These are phyloP conservation scores for Argyresthia albistria DNA, from an alignment of 2,888 invertebrate genomes.

Conservation along the genomic window DNA sequence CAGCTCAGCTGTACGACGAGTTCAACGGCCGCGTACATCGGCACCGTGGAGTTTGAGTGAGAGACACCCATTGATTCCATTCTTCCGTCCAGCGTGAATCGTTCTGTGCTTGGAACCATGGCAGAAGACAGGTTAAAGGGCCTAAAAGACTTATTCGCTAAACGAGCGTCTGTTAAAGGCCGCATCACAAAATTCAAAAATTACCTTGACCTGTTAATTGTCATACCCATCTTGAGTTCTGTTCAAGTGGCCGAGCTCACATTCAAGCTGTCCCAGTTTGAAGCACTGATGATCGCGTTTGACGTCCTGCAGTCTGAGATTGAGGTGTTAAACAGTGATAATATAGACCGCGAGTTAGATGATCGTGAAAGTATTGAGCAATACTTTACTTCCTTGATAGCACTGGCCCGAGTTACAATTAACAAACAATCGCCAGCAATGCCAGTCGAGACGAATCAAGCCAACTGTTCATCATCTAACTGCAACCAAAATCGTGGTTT, in stretches of 20 bases:
- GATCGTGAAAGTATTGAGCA: too few relatives aligned
- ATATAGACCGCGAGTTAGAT: too few relatives aligned
- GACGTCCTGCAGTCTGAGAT: too few relatives aligned
- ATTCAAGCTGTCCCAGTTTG: not conserved
- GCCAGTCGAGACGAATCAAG: not conserved
- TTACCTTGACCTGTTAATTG: not conserved
- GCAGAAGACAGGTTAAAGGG: not conserved
- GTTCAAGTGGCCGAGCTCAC: not conserved
- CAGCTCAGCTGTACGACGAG: not conserved
- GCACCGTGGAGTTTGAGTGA: not conserved
- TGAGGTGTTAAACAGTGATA: too few relatives aligned
- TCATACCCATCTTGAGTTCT: not conserved
- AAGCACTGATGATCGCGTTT: conserved; percentile 12
- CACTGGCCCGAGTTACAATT: too few relatives aligned
- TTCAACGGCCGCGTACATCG: conserved; percentile 5
- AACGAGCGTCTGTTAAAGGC: not conserved
- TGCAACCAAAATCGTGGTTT: not conserved
- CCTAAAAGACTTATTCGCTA: not conserved
- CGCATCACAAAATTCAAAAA: not conserved
- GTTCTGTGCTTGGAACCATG: not conserved
- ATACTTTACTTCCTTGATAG: too few relatives aligned
- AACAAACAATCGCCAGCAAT: too few relatives aligned
- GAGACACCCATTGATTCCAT: not conserved
- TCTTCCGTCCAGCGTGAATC: not conserved
- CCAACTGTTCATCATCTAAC: not conserved